A percentile compares a stretch with the other conserved stretches of the same genome.
These are phyloP conservation scores for Enteromius radiatus DNA, from an alignment of 2,797 vertebrate species.

Conservation along the genomic window DNA sequence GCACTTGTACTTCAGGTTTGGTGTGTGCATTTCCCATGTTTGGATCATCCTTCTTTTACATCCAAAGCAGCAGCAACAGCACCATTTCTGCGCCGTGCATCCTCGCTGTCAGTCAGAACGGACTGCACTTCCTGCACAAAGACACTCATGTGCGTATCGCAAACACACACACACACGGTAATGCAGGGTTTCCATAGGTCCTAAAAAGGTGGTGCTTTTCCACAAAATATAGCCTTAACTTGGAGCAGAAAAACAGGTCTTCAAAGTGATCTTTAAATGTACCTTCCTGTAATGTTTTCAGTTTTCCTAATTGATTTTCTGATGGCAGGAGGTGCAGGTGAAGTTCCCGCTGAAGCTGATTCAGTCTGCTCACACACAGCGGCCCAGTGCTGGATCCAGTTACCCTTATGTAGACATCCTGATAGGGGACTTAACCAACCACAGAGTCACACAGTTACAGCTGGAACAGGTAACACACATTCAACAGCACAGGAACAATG, in stretches of 20 bases:
- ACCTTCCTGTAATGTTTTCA: neutral
- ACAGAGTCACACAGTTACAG: constrained; percentile 88
- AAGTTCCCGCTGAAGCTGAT: constrained; percentile 88
- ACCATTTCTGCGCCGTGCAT: constrained; percentile 88
- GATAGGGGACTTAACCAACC: constrained; percentile 84
- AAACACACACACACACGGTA: constrained; percentile 3
- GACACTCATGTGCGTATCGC: constrained; percentile 86
- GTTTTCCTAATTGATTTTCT: neutral
- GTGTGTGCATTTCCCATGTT: constrained; percentile 94
- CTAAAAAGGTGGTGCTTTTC: neutral
- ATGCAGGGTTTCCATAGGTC: neutral
- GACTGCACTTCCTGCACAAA: constrained; percentile 93
- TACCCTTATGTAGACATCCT: constrained; percentile 92
- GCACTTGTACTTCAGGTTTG: constrained; percentile 79
- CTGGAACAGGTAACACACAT: constrained; percentile 86
- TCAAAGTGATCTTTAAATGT: neutral
- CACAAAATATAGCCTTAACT: neutral
- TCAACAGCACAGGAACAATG: neutral
- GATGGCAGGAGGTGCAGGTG: constrained; percentile 82
- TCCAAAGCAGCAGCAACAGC: constrained; percentile 93
- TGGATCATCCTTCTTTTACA: constrained; percentile 96
- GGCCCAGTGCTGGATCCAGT: constrained; percentile 84
- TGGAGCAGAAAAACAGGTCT: neutral
- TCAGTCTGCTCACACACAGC: constrained; percentile 90
- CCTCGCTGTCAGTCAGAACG: constrained; percentile 92